Base-by-base conservation (phyloP, 2,888 invertebrate genomes). In the Thalpophila matura region DNA sequence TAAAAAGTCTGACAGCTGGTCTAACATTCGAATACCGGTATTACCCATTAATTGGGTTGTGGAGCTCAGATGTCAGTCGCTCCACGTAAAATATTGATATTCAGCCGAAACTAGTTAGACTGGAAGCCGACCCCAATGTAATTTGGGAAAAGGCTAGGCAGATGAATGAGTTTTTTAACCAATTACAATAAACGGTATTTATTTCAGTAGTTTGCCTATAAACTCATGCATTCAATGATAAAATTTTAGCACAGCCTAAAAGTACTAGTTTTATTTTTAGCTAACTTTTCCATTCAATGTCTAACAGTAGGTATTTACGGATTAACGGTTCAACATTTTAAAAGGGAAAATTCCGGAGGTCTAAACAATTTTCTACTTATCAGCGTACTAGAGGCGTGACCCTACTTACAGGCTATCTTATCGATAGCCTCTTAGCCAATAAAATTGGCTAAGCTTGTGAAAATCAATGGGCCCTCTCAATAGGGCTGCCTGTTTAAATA, bases 391-490 rank as follows among this genome's bases (percentile, higher is more conserved):
- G 54, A 45, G 16, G 35, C 59, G 59, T 66, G 65, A 74, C 61
- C 74, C 74, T 74, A 57, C 74, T 73, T 76, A 65, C n/a, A 53
- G 60, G 65, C 53, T 53, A 72, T 69, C 68, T 74, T 74, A 74
- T 67, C 68, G 51, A 71, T 74, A 42, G 55, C 12, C 57, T 51
- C 74, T 66, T 47, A 27, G 22, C 45, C 51, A 68, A 47, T 74
- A 58, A 77, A 77, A 77, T 74, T 77, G 74, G 51, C 71, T 64
- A 67, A 74, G 72, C 77, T 65, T 72, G 62, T 77, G 74, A 64
- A 74, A 77, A 77, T 72, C 77, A 77, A 77, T 74, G 77, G 49
- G 3, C 38, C 63, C 63, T 62, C 22, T 50, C 14, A 10, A 5
- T 47, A 60, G 62, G 55, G 73, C 18, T 43, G 62, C 35, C 45